A percentile compares a stretch with the other conserved stretches of the same genome.
Conservation (phyloP, 2,888 invertebrate genomes). For the Podotricha telesiphe region DNA sequence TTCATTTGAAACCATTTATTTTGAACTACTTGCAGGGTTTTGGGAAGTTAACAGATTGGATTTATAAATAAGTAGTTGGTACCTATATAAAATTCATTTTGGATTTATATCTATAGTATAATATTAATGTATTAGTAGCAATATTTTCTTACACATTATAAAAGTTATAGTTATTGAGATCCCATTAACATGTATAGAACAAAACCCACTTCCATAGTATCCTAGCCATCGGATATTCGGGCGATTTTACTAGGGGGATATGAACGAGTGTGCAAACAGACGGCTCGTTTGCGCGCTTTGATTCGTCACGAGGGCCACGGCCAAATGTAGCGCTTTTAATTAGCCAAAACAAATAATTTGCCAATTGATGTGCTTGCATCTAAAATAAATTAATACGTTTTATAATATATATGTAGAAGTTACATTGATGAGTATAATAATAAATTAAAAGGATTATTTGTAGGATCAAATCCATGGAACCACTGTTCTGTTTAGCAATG, state of each 20-base stretch:
- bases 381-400: constrained; percentile 12
- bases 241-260: constrained; percentile 71
- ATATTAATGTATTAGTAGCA: too few relatives aligned
- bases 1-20: too few relatives aligned
- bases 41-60: too few relatives aligned
- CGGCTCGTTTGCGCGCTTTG: constrained; percentile 61
- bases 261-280: constrained; percentile 79
- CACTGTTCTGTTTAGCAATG: too few relatives aligned
- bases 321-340: constrained; percentile 54
- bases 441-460: not conserved
- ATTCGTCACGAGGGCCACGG: constrained; percentile 58
- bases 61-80: too few relatives aligned
- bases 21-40: too few relatives aligned
- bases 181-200: not conserved
- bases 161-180: too few relatives aligned
- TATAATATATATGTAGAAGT: not conserved
- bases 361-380: constrained; percentile 27
- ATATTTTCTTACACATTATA: too few relatives aligned
- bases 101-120: too few relatives aligned
- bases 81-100: too few relatives aligned
- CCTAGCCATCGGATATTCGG: constrained; percentile 59
- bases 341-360: constrained; percentile 48
- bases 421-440: not conserved
- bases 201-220: constrained; percentile 51
- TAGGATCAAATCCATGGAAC: too few relatives aligned